Percentiles rank a stretch among this genome's conserved stretches.
Conservation (phyloP, 2,797 vertebrate genomes). For the Dendrocincla tyrannina region DNA sequence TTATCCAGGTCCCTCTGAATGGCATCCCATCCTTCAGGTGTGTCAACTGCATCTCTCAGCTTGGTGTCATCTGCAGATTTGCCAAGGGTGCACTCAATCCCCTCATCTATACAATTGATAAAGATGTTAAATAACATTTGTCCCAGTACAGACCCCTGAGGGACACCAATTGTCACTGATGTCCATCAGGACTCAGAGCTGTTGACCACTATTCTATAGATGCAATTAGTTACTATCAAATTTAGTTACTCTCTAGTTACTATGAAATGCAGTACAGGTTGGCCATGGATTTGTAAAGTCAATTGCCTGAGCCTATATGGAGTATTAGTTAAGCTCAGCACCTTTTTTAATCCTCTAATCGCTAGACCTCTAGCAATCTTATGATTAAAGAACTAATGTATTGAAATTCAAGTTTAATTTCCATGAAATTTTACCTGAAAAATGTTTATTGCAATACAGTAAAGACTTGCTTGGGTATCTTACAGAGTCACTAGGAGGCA, state of each 20-base stretch:
- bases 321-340: not conserved
- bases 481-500: not conserved
- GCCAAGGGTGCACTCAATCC: not conserved
- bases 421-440: not conserved
- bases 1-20: not conserved
- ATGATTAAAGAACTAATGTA: not conserved
- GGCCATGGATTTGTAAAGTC: not conserved
- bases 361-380: not conserved
- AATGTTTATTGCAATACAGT: not conserved
- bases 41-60: not conserved
- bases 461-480: not conserved
- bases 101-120: not conserved
- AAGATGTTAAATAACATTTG: not conserved
- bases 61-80: not conserved
- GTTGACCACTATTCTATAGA: not conserved
- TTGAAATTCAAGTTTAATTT: not conserved
- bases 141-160: not conserved
- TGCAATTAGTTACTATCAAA: not conserved
- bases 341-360: not conserved
- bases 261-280: not conserved
- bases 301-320: not conserved
- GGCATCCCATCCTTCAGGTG: not conserved
- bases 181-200: not conserved
- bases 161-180: fast-evolving
- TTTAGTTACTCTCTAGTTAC: not conserved